These are phyloP conservation scores for Cyanistes caeruleus DNA, from an alignment of 2,113 vertebrate genomes.

Conservation along the genomic window DNA sequence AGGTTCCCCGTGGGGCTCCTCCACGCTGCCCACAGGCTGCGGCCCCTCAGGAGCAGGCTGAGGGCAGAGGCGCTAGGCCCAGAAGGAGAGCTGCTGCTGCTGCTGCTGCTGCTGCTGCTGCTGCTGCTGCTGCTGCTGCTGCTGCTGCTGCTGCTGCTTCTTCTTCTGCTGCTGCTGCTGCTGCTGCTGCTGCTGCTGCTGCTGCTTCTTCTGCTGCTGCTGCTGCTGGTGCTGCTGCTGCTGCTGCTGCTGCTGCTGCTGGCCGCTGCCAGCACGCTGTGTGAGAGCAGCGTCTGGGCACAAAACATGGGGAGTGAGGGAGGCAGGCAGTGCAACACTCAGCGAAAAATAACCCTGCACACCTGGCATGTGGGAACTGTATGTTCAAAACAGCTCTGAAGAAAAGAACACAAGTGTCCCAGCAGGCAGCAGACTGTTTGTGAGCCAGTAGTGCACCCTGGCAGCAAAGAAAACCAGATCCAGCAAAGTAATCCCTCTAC, in stretches of 20 bases:
- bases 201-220: no score
- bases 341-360: not conserved
- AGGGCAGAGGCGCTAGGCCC: rapidly evolving
- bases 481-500: not conserved
- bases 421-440: not conserved
- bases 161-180: no score
- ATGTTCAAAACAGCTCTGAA: not conserved
- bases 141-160: no score
- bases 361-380: not conserved
- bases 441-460: not conserved
- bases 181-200: no score
- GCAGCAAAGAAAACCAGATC: not conserved
- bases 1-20: rapidly evolving
- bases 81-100: not conserved
- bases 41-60: rapidly evolving
- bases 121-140: no score
- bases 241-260: no score
- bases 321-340: rapidly evolving
- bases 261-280: rapidly evolving
- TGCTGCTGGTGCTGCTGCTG: no score
- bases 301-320: rapidly evolving
- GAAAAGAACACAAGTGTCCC: not conserved
- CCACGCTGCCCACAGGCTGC: rapidly evolving
- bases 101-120: no score
- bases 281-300: rapidly evolving